phyloP scores from a whole-genome alignment of 2,888 invertebrate species.

The Nowickia ferox region DNA sequence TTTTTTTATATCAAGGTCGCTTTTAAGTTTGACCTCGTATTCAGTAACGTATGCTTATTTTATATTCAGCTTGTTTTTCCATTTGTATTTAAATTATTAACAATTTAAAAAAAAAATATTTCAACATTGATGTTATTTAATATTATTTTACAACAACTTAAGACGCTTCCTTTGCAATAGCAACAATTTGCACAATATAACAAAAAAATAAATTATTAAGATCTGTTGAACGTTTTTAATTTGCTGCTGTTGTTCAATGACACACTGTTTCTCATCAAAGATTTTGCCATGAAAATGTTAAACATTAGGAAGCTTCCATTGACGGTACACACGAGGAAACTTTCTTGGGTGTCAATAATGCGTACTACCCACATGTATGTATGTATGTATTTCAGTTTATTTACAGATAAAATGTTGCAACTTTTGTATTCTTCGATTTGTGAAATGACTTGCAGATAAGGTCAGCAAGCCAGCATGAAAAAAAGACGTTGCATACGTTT shows the following conservation, averaged over 20 bases:
- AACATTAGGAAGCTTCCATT: constrained; percentile 2
- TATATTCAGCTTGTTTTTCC: constrained; percentile 2
- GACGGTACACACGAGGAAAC: background rate
- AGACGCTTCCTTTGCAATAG: constrained; percentile 61
- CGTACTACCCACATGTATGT: constrained; percentile 3
- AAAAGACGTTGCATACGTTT: constrained; percentile 55
- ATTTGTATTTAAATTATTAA: constrained; percentile 36
- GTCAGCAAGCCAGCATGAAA: constrained; percentile 44
- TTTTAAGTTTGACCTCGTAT: constrained; percentile 3
- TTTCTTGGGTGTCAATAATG: constrained; percentile 36
- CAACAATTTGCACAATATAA: constrained; percentile 45
- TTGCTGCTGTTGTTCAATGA: constrained; percentile 66
- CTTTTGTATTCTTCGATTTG: background rate
- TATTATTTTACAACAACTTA: constrained; percentile 42
- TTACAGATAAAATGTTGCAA: constrained; percentile 63
- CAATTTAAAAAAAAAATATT: constrained; percentile 31
- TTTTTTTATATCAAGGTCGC: background rate
- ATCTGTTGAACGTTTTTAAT: constrained; percentile 56
- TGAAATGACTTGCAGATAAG: constrained; percentile 54
- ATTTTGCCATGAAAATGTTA: constrained; percentile 57
- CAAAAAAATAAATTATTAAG: constrained; percentile 17
- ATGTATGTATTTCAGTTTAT: constrained; percentile 24
- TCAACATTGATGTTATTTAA: constrained; percentile 51
- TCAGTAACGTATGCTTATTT: constrained; percentile 43
- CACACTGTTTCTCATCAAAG: constrained; percentile 58